phyloP scores from a whole-genome alignment of 2,888 invertebrate genomes.

The Theretra japonica region DNA sequence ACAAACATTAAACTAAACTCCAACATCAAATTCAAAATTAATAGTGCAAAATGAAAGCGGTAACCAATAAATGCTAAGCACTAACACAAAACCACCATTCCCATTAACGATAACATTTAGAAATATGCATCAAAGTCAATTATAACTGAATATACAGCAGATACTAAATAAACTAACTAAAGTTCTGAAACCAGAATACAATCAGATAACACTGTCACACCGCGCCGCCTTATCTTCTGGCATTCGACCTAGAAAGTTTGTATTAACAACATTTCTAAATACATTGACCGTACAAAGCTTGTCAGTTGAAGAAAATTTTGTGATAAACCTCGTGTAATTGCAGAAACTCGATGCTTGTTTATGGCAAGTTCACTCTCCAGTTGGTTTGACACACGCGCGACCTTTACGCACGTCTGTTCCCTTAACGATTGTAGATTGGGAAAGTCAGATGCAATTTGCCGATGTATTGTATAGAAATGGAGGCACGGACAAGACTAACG shows the following conservation, averaged over 20 bases:
- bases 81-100: neutral
- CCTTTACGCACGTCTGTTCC: neutral
- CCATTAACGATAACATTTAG: constrained; percentile 10
- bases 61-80: constrained; percentile 8
- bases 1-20: neutral
- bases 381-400: neutral
- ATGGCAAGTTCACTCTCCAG: constrained; percentile 4
- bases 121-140: constrained; percentile 23
- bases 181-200: constrained; percentile 27
- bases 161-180: constrained; percentile 6
- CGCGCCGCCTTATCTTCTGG: constrained; percentile 30
- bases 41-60: neutral
- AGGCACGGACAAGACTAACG: neutral
- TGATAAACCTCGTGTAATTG: constrained; percentile 23
- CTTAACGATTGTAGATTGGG: neutral
- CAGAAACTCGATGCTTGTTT: neutral
- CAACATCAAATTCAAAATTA: too few species aligned
- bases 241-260: constrained; percentile 32
- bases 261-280: constrained; percentile 34
- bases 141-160: neutral
- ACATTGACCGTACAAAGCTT: constrained; percentile 32
- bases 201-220: constrained; percentile 30
- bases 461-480: neutral
- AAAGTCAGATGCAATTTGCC: neutral
- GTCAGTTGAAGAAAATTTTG: constrained; percentile 26